Evolutionary conservation across 2,113 vertebrate species (phyloP).

Genomic region (Eidolon helvum): DNA sequence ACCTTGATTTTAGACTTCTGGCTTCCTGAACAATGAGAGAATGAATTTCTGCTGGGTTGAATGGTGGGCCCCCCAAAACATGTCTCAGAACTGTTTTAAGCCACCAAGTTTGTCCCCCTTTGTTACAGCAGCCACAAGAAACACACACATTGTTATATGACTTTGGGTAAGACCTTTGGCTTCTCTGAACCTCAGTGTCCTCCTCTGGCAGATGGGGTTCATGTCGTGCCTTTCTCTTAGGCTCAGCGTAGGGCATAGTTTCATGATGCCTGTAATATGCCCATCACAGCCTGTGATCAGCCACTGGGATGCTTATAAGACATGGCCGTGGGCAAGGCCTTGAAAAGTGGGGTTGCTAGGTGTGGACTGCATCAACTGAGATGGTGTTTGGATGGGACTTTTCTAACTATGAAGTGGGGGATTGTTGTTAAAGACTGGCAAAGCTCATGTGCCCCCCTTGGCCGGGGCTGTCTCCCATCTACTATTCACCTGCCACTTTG

Average conservation of each 20-base stretch:
- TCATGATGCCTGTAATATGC: accelerated
- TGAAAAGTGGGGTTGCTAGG: accelerated
- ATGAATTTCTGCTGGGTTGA: background rate
- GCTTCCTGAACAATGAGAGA: background rate
- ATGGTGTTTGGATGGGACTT: background rate
- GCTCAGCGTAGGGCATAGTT: accelerated
- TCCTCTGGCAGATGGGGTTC: background rate
- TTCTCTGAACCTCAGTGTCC: background rate
- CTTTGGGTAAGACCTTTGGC: background rate
- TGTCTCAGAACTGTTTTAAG: too few relatives aligned
- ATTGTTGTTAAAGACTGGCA: background rate
- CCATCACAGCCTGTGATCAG: background rate
- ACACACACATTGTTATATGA: accelerated
- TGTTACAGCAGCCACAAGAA: background rate
- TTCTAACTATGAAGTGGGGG: background rate
- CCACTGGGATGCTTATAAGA: background rate
- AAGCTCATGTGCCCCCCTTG: background rate
- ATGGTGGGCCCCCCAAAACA: too few relatives aligned
- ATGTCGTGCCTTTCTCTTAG: too few relatives aligned
- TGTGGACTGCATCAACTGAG: accelerated
- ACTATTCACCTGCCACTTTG: background rate
- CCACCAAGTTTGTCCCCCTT: accelerated
- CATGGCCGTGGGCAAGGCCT: accelerated
- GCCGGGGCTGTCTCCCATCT: background rate
- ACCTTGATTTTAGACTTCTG: background rate